Evolutionary conservation across 2,888 invertebrate species (phyloP).

Genomic region (Agonopterix arenella): DNA sequence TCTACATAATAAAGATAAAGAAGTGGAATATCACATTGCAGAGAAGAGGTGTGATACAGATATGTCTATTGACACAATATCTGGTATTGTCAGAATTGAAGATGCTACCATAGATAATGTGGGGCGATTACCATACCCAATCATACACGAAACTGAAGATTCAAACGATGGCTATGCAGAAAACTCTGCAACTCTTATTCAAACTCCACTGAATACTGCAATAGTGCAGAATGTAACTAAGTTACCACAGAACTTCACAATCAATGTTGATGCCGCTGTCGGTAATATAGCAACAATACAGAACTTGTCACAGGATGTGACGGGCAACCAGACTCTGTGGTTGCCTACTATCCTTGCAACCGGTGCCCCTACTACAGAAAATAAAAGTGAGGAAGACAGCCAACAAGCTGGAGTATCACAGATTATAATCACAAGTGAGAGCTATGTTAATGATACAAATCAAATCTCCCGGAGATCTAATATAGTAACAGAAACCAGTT

Average conservation of each 20-base stretch:
- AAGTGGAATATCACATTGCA: slow-evolving; percentile 60
- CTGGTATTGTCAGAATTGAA: slow-evolving; percentile 63
- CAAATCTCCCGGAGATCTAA: slow-evolving; percentile 51
- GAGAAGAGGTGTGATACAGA: slow-evolving; percentile 56
- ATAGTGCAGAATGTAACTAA: slow-evolving; percentile 69
- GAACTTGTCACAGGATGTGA: slow-evolving; percentile 64
- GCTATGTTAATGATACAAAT: slow-evolving; percentile 54
- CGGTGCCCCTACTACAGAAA: slow-evolving; percentile 45
- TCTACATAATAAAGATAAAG: slow-evolving; percentile 52
- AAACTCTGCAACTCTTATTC: slow-evolving; percentile 58
- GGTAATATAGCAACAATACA: slow-evolving; percentile 67
- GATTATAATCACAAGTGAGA: slow-evolving; percentile 68
- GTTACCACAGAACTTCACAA: slow-evolving; percentile 67
- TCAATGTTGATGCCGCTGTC: slow-evolving; percentile 66
- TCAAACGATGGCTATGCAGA: slow-evolving; percentile 60
- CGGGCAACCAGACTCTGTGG: slow-evolving; percentile 65
- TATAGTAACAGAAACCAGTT: slow-evolving; percentile 60
- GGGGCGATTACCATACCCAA: slow-evolving; percentile 57
- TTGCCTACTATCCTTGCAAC: slow-evolving; percentile 65
- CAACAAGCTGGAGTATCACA: slow-evolving; percentile 59
- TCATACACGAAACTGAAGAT: slow-evolving; percentile 61
- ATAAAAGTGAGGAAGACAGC: slow-evolving; percentile 55
- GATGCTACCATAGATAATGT: slow-evolving; percentile 56
- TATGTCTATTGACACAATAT: slow-evolving; percentile 59
- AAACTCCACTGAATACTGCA: slow-evolving; percentile 59